Evolutionary conservation across 1,140 invertebrate species (phyloP), one percentile per base, ranked within the genome.

Genomic region (Heliconius melpomene): DNA sequence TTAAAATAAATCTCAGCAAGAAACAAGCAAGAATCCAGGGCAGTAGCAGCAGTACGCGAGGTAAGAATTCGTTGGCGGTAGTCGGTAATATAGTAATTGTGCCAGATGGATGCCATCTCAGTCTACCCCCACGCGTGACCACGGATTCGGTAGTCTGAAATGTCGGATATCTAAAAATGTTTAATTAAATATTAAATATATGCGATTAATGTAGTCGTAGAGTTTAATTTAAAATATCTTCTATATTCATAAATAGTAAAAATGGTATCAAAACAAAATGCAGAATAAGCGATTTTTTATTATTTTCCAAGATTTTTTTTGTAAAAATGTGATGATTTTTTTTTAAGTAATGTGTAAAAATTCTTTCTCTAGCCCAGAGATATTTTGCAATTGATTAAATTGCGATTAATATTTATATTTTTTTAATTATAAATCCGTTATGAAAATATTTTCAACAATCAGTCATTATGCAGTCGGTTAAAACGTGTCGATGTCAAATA

Each of bases 381-480:
- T 26, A 66, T 29, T 66, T 66, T 29, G 26, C 23, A 66, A 29
- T 66, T 2, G 9, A 29, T 29, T 29, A 26, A 66, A 66, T 66
- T 29, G 60, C 60, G 2, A 29, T 66, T 26, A 26, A 23, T 13
- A 66, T 66, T 66, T 66, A 66, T 66, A 66, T 66, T 66, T 9
- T 7, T 66, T 66, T 66, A 26, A 29, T 29, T 26, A 66, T 66
- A 66, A 66, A 66, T 26, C 26, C 26, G 11, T 29, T 66, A 66
- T 66, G 60, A 66, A 26, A 66, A 66, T 66, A 66, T 66, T 66
- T 66, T 66, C 60, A 66, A 26, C 9, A 66, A 29, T 66, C 60
- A 66, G 60, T 66, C 60, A 11, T 66, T 66, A 66, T 26, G 60
- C 60, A 66, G 60, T 66, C 60, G 60, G 11, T 66, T 66, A 66